Evolutionary conservation across 2,113 vertebrate species (phyloP).

Genomic region (Corythaeola cristata): DNA sequence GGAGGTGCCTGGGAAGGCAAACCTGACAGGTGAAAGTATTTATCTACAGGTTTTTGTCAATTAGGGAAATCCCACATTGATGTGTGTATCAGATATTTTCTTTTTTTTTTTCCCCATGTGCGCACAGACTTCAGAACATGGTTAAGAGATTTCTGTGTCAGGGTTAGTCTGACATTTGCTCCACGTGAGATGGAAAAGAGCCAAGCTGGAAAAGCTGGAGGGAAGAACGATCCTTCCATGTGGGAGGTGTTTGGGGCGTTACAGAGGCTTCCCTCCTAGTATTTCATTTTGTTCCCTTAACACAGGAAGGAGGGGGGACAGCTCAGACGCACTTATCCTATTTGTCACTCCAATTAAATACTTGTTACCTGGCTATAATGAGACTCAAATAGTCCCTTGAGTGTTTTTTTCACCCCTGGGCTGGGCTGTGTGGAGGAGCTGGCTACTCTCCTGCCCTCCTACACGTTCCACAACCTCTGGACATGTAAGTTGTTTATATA

Average conservation of each 20-base stretch:
- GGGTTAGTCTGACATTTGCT: slow-evolving; percentile 3
- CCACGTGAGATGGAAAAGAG: background rate
- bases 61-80: background rate
- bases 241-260: accelerated
- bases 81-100: too few relatives aligned
- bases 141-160: background rate
- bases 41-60: background rate
- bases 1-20: background rate
- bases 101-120: accelerated
- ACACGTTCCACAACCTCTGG: background rate
- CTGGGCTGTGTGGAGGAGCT: background rate
- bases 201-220: background rate
- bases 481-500: background rate
- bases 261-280: background rate
- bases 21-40: background rate
- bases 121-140: background rate
- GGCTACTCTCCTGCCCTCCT: background rate
- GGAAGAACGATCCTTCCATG: background rate
- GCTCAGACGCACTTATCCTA: background rate
- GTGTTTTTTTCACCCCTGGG: background rate
- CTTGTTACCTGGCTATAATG: background rate
- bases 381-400: background rate
- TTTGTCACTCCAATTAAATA: background rate
- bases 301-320: background rate
- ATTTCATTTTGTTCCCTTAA: background rate